Percentiles rank a stretch among this genome's conserved stretches.
phyloP scores from a whole-genome alignment of 2,797 vertebrate genomes.

The Ctenopoma kingsleyae region DNA sequence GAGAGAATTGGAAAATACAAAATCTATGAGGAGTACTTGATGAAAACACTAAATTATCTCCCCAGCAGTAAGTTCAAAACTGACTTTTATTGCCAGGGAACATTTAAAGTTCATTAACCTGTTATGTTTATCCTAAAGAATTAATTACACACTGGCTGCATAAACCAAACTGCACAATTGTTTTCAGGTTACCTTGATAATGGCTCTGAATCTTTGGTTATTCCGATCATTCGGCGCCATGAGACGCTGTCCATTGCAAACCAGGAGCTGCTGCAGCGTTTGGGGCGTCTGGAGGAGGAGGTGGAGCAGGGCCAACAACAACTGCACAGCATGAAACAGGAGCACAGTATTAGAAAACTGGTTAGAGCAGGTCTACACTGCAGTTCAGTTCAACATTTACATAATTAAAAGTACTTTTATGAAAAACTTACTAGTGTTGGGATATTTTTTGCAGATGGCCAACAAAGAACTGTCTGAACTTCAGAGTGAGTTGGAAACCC shows the following conservation, averaged over 20 bases:
- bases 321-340: conserved; percentile 75
- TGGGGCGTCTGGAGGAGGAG: conserved; percentile 77
- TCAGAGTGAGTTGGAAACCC: conserved; percentile 76
- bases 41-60: conserved; percentile 81
- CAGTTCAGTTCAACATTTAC: not conserved
- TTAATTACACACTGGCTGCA: not conserved
- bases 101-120: not conserved
- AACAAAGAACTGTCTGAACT: conserved; percentile 82
- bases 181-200: conserved; percentile 69
- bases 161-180: conserved; percentile 1
- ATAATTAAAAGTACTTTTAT: not conserved
- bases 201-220: conserved; percentile 72
- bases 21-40: conserved; percentile 83
- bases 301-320: conserved; percentile 74
- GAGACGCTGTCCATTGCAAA: conserved; percentile 79
- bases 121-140: not conserved
- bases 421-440: not conserved
- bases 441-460: conserved; percentile 66
- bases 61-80: conserved; percentile 77
- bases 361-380: conserved; percentile 55
- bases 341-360: conserved; percentile 79
- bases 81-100: not conserved
- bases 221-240: conserved; percentile 81
- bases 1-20: conserved; percentile 79
- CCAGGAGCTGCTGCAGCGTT: conserved; percentile 73